A percentile compares a stretch with the other conserved stretches of the same genome.
Evolutionary conservation across 2,113 vertebrate genomes (phyloP).

Genomic region (Equus quagga): DNA sequence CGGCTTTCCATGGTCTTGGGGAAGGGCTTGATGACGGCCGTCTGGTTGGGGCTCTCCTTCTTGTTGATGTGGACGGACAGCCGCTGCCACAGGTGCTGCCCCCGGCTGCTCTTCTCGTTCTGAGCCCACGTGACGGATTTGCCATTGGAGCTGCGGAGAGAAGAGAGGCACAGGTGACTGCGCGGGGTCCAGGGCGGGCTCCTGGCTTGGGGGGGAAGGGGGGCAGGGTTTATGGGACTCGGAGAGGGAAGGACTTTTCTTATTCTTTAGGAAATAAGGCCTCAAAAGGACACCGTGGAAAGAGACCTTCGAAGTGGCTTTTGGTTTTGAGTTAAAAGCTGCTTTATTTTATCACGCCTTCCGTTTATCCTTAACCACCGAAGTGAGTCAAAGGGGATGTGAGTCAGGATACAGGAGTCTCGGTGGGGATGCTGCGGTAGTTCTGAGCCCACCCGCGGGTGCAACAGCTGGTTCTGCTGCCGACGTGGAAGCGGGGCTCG

Average conservation of each 20-base stretch:
- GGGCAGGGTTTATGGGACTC: neutral
- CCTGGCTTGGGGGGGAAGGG: neutral
- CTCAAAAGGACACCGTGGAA: neutral
- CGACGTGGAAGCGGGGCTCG: neutral
- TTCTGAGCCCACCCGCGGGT: neutral
- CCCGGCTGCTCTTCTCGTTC: constrained; percentile 93
- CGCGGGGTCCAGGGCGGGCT: neutral
- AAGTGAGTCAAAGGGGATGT: neutral
- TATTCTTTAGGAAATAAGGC: neutral
- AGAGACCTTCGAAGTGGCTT: neutral
- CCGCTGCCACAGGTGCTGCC: constrained; percentile 97
- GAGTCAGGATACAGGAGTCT: neutral
- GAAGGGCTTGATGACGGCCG: constrained; percentile 98
- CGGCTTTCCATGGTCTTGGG: constrained; percentile 94
- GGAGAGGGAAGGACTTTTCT: neutral
- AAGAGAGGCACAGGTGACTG: constrained; percentile 59
- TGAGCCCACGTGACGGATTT: constrained; percentile 99
- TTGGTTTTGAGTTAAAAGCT: neutral
- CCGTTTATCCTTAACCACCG: neutral
- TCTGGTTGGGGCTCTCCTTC: constrained; percentile 97
- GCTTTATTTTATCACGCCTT: neutral
- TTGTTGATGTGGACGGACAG: constrained; percentile 98
- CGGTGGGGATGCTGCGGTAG: neutral
- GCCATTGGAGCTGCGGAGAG: constrained; percentile 94
- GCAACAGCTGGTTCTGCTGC: neutral